Conservation (phyloP, 2,888 invertebrate genomes). For the Eledone cirrhosa region DNA sequence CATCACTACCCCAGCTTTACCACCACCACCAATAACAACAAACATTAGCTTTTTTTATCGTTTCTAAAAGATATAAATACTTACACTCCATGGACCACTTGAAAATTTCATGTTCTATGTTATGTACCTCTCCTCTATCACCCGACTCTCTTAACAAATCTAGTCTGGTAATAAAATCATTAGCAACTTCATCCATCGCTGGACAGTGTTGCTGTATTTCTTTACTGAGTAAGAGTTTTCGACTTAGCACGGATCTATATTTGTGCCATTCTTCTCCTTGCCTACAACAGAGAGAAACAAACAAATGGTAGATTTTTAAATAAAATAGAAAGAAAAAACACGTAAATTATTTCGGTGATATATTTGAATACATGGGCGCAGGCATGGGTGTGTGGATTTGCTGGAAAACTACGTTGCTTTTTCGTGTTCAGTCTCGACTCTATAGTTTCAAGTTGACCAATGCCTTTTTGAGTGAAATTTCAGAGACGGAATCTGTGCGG, state of each 20-base stretch:
- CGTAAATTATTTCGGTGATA: too few species aligned
- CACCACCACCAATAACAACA: too few species aligned
- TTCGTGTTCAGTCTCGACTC: too few species aligned
- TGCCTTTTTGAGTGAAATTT: too few species aligned
- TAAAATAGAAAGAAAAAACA: too few species aligned
- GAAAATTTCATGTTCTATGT: conserved; percentile 62
- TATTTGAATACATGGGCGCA: too few species aligned
- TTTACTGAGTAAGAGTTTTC: conserved; percentile 62
- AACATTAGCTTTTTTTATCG: too few species aligned
- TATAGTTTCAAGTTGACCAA: too few species aligned
- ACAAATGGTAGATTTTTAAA: background rate
- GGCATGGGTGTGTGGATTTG: background rate
- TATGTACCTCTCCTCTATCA: conserved; percentile 46
- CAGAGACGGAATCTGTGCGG: too few species aligned
- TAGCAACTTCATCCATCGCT: conserved; percentile 59
- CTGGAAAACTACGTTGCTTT: too few species aligned
- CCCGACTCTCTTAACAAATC: conserved; percentile 33
- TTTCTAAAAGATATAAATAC: conserved; percentile 32
- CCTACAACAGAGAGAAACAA: conserved; percentile 41
- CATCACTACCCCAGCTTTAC: background rate
- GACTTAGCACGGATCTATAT: conserved; percentile 57
- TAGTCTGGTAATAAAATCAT: conserved; percentile 59
- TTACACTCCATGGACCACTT: conserved; percentile 67
- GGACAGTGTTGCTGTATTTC: conserved; percentile 57
- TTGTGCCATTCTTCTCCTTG: conserved; percentile 66